Conservation (phyloP, 2,888 invertebrate species). For the Catocala nupta region DNA sequence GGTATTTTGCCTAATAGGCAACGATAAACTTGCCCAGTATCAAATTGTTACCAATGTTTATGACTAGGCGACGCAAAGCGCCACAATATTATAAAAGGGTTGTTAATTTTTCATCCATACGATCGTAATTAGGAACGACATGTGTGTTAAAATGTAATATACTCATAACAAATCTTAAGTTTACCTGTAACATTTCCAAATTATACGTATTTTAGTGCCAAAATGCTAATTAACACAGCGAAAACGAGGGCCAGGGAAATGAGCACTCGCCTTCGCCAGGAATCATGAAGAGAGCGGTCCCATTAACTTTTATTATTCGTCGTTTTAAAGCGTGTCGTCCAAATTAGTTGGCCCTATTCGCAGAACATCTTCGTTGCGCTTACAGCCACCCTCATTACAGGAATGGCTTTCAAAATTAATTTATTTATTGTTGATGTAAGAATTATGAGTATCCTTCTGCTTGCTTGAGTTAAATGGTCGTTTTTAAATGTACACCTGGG, state of each 20-base stretch:
- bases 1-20: neutral
- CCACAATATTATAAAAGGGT: too few relatives aligned
- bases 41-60: too few relatives aligned
- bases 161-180: constrained; percentile 45
- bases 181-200: constrained; percentile 64
- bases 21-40: neutral
- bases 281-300: constrained; percentile 80
- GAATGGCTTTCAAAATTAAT: constrained; percentile 71
- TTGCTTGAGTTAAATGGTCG: constrained; percentile 29
- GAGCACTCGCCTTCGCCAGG: constrained; percentile 79
- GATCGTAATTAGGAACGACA: neutral
- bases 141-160: constrained; percentile 10
- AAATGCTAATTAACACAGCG: constrained; percentile 84
- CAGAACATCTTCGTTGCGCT: constrained; percentile 71
- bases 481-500: neutral
- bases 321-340: constrained; percentile 83
- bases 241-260: constrained; percentile 77
- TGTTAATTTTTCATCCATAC: too few relatives aligned
- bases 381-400: constrained; percentile 69
- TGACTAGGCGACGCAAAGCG: too few relatives aligned
- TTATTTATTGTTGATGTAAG: constrained; percentile 60
- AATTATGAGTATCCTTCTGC: constrained; percentile 41
- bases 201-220: constrained; percentile 82
- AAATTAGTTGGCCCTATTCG: constrained; percentile 84
- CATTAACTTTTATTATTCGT: constrained; percentile 86